Conservation (phyloP, 2,888 invertebrate species). For the Cephonodes hylas region DNA sequence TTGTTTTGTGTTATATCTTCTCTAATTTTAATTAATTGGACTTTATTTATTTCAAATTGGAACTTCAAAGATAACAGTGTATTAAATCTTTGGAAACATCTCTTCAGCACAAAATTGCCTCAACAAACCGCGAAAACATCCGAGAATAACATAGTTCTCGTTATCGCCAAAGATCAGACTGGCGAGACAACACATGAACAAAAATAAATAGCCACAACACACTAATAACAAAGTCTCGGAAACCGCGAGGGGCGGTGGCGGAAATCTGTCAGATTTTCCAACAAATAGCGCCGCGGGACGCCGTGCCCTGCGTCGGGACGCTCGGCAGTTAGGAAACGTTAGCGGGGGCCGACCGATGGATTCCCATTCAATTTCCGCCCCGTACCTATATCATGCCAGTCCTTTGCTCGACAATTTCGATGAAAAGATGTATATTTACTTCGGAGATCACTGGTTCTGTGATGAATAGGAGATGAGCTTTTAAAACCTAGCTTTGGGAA, state of each 20-base stretch:
- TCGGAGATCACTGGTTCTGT: too few relatives aligned
- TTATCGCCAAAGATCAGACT: too few relatives aligned
- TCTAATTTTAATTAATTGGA: background rate
- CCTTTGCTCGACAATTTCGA: background rate
- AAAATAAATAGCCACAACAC: background rate
- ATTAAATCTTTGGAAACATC: too few relatives aligned
- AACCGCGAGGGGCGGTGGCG: constrained; percentile 8
- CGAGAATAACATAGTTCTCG: too few relatives aligned
- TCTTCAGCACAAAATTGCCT: too few relatives aligned
- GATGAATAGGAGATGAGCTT: too few relatives aligned
- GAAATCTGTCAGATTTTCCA: constrained; percentile 19
- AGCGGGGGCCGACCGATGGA: background rate
- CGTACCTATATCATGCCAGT: background rate
- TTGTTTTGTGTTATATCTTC: background rate
- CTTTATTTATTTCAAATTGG: too few relatives aligned
- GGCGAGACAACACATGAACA: background rate
- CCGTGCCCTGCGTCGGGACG: background rate
- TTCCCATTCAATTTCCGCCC: constrained; percentile 14
- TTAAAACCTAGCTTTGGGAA: too few relatives aligned
- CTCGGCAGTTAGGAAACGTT: constrained; percentile 6
- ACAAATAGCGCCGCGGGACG: constrained; percentile 17
- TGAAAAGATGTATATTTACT: too few relatives aligned
- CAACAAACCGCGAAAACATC: too few relatives aligned
- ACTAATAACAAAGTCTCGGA: background rate
- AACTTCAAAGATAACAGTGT: too few relatives aligned